Evolutionary conservation across 2,797 vertebrate species (phyloP).

Genomic region (Alca torda): DNA sequence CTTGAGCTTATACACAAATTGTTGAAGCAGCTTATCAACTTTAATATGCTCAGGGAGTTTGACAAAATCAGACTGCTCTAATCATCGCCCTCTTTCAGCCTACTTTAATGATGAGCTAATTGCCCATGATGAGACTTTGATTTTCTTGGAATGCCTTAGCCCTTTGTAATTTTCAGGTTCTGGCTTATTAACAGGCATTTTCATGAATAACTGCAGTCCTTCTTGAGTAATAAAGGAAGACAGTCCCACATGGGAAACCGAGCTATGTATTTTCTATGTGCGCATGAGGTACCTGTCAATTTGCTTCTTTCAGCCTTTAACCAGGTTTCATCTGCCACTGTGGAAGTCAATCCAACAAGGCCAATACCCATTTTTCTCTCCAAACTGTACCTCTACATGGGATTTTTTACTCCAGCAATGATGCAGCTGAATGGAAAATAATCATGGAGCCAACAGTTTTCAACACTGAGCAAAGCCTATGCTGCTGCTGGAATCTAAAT

Average conservation of each 20-base stretch:
- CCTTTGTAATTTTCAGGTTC: background rate
- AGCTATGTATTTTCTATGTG: background rate
- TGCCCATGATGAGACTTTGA: background rate
- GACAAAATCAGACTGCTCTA: background rate
- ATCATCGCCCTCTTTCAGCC: background rate
- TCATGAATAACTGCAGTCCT: background rate
- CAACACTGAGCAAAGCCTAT: background rate
- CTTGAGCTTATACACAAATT: background rate
- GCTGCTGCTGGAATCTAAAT: background rate
- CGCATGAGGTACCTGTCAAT: background rate
- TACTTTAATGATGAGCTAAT: background rate
- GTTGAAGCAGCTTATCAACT: background rate
- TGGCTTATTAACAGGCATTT: background rate
- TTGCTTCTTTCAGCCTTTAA: background rate
- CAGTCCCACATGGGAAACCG: background rate
- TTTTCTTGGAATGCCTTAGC: background rate
- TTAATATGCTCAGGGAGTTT: background rate
- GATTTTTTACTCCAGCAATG: background rate
- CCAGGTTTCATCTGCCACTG: background rate
- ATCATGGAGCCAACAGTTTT: background rate
- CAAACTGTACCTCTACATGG: background rate
- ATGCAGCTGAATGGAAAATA: background rate
- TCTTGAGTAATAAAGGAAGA: background rate
- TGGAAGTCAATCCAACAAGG: background rate
- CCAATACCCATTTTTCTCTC: background rate